Evolutionary conservation across 2,888 invertebrate species (phyloP), one percentile per base, ranked within the genome.

Genomic region (Augiades crinisus): DNA sequence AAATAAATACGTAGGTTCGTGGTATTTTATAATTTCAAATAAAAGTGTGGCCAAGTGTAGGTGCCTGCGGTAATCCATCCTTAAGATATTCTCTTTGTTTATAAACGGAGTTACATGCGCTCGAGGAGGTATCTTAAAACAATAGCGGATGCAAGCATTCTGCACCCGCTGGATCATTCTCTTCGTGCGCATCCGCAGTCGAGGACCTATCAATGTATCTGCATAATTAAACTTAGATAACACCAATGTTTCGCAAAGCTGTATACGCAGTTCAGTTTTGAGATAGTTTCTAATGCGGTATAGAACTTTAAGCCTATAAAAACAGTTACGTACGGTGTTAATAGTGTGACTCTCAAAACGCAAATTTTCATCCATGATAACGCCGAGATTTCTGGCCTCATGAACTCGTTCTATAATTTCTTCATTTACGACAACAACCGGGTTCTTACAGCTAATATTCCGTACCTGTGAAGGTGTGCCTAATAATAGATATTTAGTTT

Each of bases 331-430:
- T 0, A 51, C 51, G 0, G 24, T 5, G 7, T 41, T 31, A 6
- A 30, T 4, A 2, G 55, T 21, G 27, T 59, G 55, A 1, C 21
- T 16, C 21, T 53, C 50, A 24, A 54, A 59, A 1, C 47, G 17
- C 21, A 55, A n/a, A 2, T 27, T 14, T 2, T 14, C 14, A 14
- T 57, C 57, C 17, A 57, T 12, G 0, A 51, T 4, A 2, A 57
- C 6, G 8, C 58, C 56, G 1, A 58, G 14, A 19, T 56, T 56
- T 0, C 54, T 14, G 0, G 54, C 56, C 14, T 45, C 44, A 2
- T 4, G 3, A 0, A 58, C 58, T 5, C 37, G n/a, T 36, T 34
- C 34, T 34, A 34, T 34, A 14, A 1, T 3, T 34, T 34, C 3
- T 3, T 12, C 33, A 8, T 2, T n/a, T 27, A 27, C 4, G 27